Evolutionary conservation across 1,140 invertebrate genomes (phyloP), one percentile per base, ranked within the genome.

Genomic region (Drosophila funebris): DNA sequence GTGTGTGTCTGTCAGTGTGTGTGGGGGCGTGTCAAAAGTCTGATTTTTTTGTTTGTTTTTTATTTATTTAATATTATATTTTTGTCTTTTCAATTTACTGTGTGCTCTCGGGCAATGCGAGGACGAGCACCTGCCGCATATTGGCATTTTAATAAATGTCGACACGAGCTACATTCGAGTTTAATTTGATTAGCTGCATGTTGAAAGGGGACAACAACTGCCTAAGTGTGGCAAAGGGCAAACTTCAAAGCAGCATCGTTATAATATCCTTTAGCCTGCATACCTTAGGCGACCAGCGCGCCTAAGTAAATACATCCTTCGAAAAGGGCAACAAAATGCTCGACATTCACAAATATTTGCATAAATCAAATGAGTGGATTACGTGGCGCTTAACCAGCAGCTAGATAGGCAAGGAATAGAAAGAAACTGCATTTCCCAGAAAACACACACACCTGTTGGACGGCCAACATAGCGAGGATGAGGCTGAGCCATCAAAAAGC

Each of bases 81-180:
- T 41, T 56, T 74, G 54, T 61, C 27, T 37, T 66, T 68, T 68
- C 78, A 78, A 82, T 87, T 85, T 84, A 44, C n/a, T 20, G 14
- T 60, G 8, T 11, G 41, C 61, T 72, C 70, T 76, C 48, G 33
- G 8, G 66, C 39, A 85, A 75, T 62, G 61, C 57, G 16, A 24
- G 29, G 20, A 4, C 13, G 6, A 43, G 44, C 66, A 64, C 52
- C 62, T 72, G 60, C 16, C 60, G 62, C 57, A 44, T 78, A 81
- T 85, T 85, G 82, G 70, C 76, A 81, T 82, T 71, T 87, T 79
- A 85, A 85, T 85, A 85, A 87, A 56, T 87, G 67, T 73, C 71
- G 60, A 67, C 61, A 60, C 39, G 62, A 53, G 53, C 61, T 43
- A 33, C 67, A 75, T 83, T 85, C 50, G 60, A 76, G 75, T 78